These are phyloP conservation scores for Manis crassicaudata DNA, from an alignment of 2,797 vertebrate genomes.

Conservation along the genomic window DNA sequence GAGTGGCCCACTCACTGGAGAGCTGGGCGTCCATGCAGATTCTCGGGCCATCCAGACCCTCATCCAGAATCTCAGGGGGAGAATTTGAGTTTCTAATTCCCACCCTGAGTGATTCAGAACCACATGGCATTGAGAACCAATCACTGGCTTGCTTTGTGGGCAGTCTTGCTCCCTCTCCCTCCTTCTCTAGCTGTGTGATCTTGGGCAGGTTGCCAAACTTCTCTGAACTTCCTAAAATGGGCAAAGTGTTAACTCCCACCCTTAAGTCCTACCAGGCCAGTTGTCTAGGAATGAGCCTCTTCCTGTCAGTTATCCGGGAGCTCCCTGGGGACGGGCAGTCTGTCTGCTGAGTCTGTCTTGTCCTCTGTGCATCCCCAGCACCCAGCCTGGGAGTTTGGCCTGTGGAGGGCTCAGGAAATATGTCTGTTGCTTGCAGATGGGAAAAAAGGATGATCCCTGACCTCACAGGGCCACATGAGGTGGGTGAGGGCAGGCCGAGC, in stretches of 20 bases:
- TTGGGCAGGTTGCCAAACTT: not conserved
- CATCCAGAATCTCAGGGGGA: not conserved
- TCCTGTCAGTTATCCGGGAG: not conserved
- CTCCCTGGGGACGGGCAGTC: not conserved
- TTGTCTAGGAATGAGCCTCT: not conserved
- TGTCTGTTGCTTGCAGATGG: not conserved
- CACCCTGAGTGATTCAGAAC: not conserved
- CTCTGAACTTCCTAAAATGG: constrained; percentile 1
- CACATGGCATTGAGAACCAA: not conserved
- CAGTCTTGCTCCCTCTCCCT: too few relatives aligned
- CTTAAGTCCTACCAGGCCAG: not conserved
- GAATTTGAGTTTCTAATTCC: not conserved
- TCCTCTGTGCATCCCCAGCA: not conserved
- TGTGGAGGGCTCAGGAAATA: not conserved
- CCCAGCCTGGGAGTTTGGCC: not conserved
- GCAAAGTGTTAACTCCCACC: not conserved
- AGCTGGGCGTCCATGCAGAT: not conserved
- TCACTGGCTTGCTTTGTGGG: rapidly evolving
- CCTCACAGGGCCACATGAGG: rapidly evolving
- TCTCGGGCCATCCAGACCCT: not conserved
- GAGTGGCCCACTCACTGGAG: not conserved
- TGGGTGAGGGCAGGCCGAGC: rapidly evolving
- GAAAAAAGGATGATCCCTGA: not conserved
- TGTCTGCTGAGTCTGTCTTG: not conserved
- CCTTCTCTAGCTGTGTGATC: not conserved